Evolutionary conservation across 2,888 invertebrate species (phyloP), one percentile per base, ranked within the genome.

Genomic region (Gastracanthus pulcherrimus): DNA sequence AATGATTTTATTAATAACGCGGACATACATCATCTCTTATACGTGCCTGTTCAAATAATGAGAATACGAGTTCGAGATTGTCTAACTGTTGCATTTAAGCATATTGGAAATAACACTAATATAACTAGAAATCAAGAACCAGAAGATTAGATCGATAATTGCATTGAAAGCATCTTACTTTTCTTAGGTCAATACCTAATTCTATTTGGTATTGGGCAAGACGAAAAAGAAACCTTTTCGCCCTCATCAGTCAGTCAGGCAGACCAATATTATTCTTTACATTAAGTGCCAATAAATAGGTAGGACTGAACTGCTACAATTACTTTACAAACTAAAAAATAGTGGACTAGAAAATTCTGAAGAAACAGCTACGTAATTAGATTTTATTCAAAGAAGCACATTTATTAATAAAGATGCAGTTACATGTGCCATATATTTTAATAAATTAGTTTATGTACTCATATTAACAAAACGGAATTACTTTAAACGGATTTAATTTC

Each of bases 161-260:
- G n/a, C n/a, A n/a, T n/a, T n/a, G n/a, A n/a, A n/a, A n/a, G n/a
- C n/a, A n/a, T 91, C 79, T 85, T 91, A n/a, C 88, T 90, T 31
- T 91, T 90, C 86, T n/a, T 83, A 38, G 82, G 86, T 7, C 86
- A 84, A 2, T 87, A 91, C 66, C 91, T 90, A 83, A 91, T 90
- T 87, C 91, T 89, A 51, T 80, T 85, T 75, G 87, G 84, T 92
- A 87, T 85, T 92, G 92, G 92, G 58, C 86, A 19, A 82, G 86
- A 62, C 72, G 89, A 1, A 91, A 91, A 88, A 87, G 85, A 85
- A 89, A 91, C 85, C 84, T 91, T 64, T 91, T 91, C n/a, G n/a
- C 91, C 13, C 92, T 91, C 89, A 92, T 91, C 31, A 67, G 91
- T 31, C 91, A 92, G 84, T 83, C 88, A 26, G 91, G 91, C 11